Base-by-base conservation (phyloP, 2,797 vertebrate genomes). In the Mus caroli region DNA sequence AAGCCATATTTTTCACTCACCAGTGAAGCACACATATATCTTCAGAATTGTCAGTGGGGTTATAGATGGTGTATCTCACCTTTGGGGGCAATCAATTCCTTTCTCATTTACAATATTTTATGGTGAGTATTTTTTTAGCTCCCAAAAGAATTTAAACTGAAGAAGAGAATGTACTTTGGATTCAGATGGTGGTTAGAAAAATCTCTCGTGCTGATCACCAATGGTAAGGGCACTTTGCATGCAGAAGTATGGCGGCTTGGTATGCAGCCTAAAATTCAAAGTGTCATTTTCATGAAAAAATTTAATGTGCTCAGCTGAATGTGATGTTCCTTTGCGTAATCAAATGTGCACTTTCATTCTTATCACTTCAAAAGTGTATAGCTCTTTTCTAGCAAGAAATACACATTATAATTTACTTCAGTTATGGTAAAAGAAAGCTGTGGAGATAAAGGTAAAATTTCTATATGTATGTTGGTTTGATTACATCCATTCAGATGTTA, bases 91-190 rank as follows among this genome's bases (percentile, higher is more conserved):
- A 97, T 94, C 73, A 92, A 94, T 94, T 91, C 22, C 20, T 64
- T 84, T 97, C 96, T 80, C 67, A 96, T 96, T 96, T 56, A 73
- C n/a, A 97, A 93, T 94, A 96, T 95, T 96, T 92, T 89, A 97
- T 85, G 40, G 62, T 96, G 56, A 96, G 43, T 92, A 87, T 90
- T 43, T 96, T 86, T 75, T 73, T 28, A 77, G 64, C n/a, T 91
- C 94, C 56, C 80, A 75, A 97, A 90, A 85, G 54, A 88, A 93
- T 96, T 95, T 79, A 89, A 94, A 93, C 6, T 52, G 24, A 84
- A 93, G 69, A 94, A 79, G 84, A 94, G 31, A 67, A 92, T 58
- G 88, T n/a, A 75, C 71, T 92, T 92, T 83, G 73, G 56, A 75
- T 96, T 92, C 83, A 89, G 60, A 40, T 43, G 87, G 71, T 76